Percentiles rank a stretch among this genome's conserved stretches.
phyloP scores from a whole-genome alignment of 92 coral and sea anemone genomes.

The Pocillopora meandrina region DNA sequence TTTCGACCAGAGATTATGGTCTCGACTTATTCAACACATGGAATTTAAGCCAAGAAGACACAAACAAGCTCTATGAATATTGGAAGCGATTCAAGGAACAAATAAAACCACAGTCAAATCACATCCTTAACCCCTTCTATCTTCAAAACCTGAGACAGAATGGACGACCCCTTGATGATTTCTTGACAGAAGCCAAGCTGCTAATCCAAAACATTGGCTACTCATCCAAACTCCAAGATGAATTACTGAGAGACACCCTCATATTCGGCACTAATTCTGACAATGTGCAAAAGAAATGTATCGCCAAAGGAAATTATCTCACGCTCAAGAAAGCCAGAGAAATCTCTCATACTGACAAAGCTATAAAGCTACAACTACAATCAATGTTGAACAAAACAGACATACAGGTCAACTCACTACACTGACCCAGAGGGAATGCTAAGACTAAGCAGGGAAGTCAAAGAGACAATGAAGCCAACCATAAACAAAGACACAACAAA shows the following conservation, averaged over 20 bases:
- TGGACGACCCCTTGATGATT: conserved; percentile 55
- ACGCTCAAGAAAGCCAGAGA: conserved; percentile 56
- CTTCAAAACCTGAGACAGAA: conserved; percentile 56
- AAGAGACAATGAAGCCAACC: no score
- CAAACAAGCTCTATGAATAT: conserved; percentile 38
- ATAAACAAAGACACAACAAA: no score
- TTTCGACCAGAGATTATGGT: conserved; percentile 60
- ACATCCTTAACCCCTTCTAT: conserved; percentile 56
- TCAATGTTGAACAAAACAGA: conserved; percentile 35
- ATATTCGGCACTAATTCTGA: conserved; percentile 68
- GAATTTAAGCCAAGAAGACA: conserved; percentile 28
- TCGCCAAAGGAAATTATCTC: conserved; percentile 55
- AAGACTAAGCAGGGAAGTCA: no score
- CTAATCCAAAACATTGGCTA: conserved; percentile 7
- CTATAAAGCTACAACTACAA: conserved; percentile 53
- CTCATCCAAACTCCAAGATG: conserved; percentile 44
- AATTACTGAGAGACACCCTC: conserved; percentile 54
- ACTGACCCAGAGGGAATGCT: neutral
- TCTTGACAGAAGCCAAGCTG: conserved; percentile 5
- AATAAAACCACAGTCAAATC: conserved; percentile 61
- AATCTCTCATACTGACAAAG: conserved; percentile 59
- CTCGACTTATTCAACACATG: conserved; percentile 61
- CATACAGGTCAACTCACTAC: neutral
- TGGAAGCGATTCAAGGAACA: conserved; percentile 59
- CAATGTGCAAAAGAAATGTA: conserved; percentile 55